phyloP scores from a whole-genome alignment of 2,888 invertebrate genomes.

The Nematopogon swammerdamellus region DNA sequence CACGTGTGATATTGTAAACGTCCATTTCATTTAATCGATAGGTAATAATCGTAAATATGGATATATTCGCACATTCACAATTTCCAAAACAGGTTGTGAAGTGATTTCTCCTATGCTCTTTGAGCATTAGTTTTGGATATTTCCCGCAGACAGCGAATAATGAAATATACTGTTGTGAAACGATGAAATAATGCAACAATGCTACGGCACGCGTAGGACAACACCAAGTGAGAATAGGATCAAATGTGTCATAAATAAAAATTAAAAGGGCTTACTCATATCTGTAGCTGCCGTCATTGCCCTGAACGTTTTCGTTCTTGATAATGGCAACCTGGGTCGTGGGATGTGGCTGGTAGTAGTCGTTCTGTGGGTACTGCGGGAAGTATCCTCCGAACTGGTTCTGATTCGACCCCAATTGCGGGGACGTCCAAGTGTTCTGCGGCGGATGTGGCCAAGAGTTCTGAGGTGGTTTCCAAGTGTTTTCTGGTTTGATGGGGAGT shows the following conservation, averaged over 20 bases:
- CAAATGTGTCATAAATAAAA: background rate
- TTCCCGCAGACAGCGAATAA: background rate
- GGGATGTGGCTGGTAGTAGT: constrained; percentile 4
- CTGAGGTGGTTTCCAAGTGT: constrained; percentile 15
- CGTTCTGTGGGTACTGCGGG: constrained; percentile 10
- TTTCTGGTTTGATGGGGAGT: no score
- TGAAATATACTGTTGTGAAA: no score
- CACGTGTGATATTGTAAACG: no score
- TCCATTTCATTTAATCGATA: no score
- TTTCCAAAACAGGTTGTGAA: no score
- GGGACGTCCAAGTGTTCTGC: constrained; percentile 4
- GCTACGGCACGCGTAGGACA: no score
- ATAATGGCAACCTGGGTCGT: constrained; percentile 36
- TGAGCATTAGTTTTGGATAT: background rate
- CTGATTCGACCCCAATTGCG: constrained; percentile 4
- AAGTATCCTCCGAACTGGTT: constrained; percentile 9
- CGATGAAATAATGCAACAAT: no score
- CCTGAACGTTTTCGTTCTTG: constrained; percentile 39
- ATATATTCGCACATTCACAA: no score
- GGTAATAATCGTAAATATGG: no score
- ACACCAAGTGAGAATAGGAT: background rate
- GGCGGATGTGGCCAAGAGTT: constrained; percentile 16
- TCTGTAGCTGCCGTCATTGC: constrained; percentile 48
- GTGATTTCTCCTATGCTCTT: no score
- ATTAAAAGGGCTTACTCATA: constrained; percentile 41